Percentiles rank a stretch among this genome's conserved stretches.
Evolutionary conservation across 2,888 invertebrate species (phyloP).

Genomic region (Nemurella pictetii): DNA sequence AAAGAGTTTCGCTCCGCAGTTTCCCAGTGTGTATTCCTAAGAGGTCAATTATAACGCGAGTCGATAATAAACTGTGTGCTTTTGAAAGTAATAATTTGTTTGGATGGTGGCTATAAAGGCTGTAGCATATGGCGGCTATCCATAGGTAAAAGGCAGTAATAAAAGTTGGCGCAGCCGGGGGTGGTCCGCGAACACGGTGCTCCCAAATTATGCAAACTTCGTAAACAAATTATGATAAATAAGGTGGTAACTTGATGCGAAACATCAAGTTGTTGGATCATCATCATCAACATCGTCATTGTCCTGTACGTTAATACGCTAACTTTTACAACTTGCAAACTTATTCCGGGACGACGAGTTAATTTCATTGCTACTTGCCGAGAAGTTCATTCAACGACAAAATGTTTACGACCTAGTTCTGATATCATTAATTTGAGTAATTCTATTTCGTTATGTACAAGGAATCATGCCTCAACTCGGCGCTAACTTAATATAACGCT

Average conservation of each 20-base stretch:
- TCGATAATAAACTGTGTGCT: not conserved
- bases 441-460: not conserved
- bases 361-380: not conserved
- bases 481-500: not conserved
- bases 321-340: not conserved
- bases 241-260: not conserved
- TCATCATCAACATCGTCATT: not conserved
- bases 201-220: not conserved
- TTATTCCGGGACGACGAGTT: not conserved
- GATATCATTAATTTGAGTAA: slow-evolving; percentile 26
- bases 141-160: too few species aligned
- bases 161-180: too few species aligned
- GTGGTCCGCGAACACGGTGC: too few species aligned
- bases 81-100: not conserved
- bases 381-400: slow-evolving; percentile 21
- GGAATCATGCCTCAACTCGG: not conserved
- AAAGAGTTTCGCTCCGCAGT: not conserved
- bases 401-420: slow-evolving; percentile 19
- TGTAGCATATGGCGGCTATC: too few species aligned
- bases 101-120: not conserved
- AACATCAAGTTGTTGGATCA: not conserved
- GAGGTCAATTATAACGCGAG: too few species aligned
- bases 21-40: not conserved
- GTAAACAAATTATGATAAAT: not conserved
- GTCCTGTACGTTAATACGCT: not conserved